These are phyloP conservation scores for Ammodytes dubius DNA, from an alignment of 2,113 vertebrate genomes.

Conservation along the genomic window DNA sequence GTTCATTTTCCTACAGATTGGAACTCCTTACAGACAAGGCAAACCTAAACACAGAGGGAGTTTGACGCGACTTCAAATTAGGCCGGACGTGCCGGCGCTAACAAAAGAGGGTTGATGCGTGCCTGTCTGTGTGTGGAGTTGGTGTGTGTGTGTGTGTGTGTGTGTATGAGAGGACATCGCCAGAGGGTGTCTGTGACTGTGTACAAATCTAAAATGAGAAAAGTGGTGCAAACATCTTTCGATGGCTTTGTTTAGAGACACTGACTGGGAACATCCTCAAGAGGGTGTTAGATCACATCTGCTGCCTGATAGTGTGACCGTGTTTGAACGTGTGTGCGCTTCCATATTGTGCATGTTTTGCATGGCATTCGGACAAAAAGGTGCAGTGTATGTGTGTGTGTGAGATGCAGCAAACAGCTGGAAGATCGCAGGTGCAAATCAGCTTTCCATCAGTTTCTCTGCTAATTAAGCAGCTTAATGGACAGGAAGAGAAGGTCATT, in stretches of 20 bases:
- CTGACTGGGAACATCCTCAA: slow-evolving; percentile 41
- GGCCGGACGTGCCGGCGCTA: slow-evolving; percentile 9
- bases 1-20: slow-evolving; percentile 37
- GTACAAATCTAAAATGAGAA: slow-evolving; percentile 15
- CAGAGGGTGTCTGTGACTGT: background rate
- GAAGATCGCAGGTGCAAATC: slow-evolving; percentile 61
- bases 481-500: slow-evolving; percentile 55
- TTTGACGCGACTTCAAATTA: slow-evolving; percentile 40
- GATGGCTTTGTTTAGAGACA: slow-evolving; percentile 49
- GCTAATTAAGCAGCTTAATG: slow-evolving; percentile 73
- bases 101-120: slow-evolving; percentile 28
- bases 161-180: background rate
- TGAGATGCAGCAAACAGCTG: slow-evolving; percentile 62
- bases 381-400: background rate
- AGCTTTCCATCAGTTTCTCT: slow-evolving; percentile 49
- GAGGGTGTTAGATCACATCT: slow-evolving; percentile 42
- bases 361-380: slow-evolving; percentile 9
- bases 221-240: slow-evolving; percentile 28
- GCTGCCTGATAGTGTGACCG: background rate
- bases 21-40: slow-evolving; percentile 30
- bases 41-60: slow-evolving; percentile 10
- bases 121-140: slow-evolving; percentile 2
- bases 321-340: background rate
- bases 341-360: background rate
- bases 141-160: slow-evolving; percentile 5